Base-by-base conservation (phyloP, 2,888 invertebrate genomes). In the Craniophora ligustri region DNA sequence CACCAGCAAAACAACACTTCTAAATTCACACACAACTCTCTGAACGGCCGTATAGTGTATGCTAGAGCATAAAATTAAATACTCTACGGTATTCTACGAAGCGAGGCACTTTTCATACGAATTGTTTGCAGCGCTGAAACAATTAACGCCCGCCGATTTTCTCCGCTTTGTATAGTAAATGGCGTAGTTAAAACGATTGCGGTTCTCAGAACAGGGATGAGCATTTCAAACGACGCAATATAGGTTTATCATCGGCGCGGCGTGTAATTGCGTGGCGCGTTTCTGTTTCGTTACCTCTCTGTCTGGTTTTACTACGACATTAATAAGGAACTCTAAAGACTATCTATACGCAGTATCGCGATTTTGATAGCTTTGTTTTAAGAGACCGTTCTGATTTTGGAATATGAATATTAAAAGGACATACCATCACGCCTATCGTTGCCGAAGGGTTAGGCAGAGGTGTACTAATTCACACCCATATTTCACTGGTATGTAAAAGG, bases 111-210 rank as follows among this genome's bases (percentile, higher is more conserved):
- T 71, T 71, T 67, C 72, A 61, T 64, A 64, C 57, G 55, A 61
- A 71, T 71, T 71, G 70, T 71, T 71, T 67, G 60, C 57, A 61
- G 34, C 59, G 46, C 54, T 41, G 65, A 63, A 67, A 67, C 67
- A 69, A 72, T 72, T 69, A 63, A 67, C 72, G 62, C 67, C 63
- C 63, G 41, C 42, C 69, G 48, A 61, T 72, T 63, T 72, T 64
- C 72, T 63, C 55, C 56, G 67, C 72, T 72, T 72, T 69, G 69
- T 72, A 59, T 42, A 42, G 66, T 64, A 69, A 72, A 69, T 69
- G 72, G 58, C 45, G 69, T 57, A 63, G 63, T 72, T 72, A 69
- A 69, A 72, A 55, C 69, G 67, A 69, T 69, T 72, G 72, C 61
- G 72, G 72, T 64, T 58, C 67, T 61, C 31, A 31, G 59, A 66